phyloP scores from a whole-genome alignment of 2,888 invertebrate genomes.

The Tetanocera ferruginea region DNA sequence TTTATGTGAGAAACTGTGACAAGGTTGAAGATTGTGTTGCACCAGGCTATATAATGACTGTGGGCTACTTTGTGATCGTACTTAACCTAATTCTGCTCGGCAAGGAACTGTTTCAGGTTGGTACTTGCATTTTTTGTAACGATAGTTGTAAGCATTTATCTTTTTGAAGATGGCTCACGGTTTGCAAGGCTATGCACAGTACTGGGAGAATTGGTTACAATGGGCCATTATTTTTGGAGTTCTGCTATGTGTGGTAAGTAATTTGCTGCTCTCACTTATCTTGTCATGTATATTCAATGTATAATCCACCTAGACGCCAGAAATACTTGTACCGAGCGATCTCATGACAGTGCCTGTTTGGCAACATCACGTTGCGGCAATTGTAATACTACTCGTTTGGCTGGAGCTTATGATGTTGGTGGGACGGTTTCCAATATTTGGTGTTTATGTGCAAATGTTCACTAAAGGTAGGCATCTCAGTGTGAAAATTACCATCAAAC shows the following conservation, averaged over 20 bases:
- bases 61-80: slow-evolving; percentile 75
- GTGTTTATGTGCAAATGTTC: slow-evolving; percentile 90
- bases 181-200: slow-evolving; percentile 79
- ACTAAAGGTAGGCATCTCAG: slow-evolving; percentile 74
- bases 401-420: slow-evolving; percentile 88
- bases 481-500: neutral
- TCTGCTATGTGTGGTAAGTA: slow-evolving; percentile 72
- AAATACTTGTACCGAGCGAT: slow-evolving; percentile 60
- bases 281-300: neutral
- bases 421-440: slow-evolving; percentile 87
- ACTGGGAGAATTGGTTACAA: slow-evolving; percentile 90
- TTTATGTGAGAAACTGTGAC: slow-evolving; percentile 65
- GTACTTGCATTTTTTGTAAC: neutral
- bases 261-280: neutral
- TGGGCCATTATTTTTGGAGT: slow-evolving; percentile 82
- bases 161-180: slow-evolving; percentile 76
- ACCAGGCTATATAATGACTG: slow-evolving; percentile 60
- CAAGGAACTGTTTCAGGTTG: slow-evolving; percentile 77
- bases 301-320: slow-evolving; percentile 61
- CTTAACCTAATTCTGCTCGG: slow-evolving; percentile 76
- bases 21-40: slow-evolving; percentile 57
- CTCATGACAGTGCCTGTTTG: slow-evolving; percentile 71
- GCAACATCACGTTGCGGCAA: slow-evolving; percentile 86
- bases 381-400: slow-evolving; percentile 86
- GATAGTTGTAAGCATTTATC: neutral